Evolutionary conservation across 2,113 vertebrate genomes (phyloP).

Genomic region (Lasiurus cinereus): DNA sequence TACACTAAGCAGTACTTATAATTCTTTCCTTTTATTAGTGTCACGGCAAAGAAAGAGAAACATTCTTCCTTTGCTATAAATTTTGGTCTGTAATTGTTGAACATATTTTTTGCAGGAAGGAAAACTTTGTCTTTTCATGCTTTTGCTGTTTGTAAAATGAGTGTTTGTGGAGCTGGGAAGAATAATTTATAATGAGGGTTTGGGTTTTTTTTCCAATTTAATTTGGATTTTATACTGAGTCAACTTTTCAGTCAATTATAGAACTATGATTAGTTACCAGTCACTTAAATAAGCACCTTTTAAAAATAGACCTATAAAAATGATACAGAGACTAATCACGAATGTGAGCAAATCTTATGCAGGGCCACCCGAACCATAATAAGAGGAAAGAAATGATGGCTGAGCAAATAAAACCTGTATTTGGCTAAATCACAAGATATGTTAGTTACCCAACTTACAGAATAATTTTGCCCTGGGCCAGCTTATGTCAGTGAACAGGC

Average conservation of each 20-base stretch:
- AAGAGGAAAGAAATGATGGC: conserved; percentile 79
- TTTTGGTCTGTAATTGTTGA: conserved; percentile 78
- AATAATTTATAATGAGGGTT: conserved; percentile 81
- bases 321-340: conserved; percentile 83
- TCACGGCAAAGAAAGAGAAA: conserved; percentile 77
- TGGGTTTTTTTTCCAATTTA: conserved; percentile 73
- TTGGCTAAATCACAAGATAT: conserved; percentile 73
- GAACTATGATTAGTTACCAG: conserved; percentile 85
- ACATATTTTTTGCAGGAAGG: conserved; percentile 80
- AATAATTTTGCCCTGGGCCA: conserved; percentile 62
- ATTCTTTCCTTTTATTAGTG: conserved; percentile 81
- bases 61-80: conserved; percentile 78
- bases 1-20: conserved; percentile 79
- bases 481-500: neutral
- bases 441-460: conserved; percentile 7
- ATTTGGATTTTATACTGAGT: conserved; percentile 86
- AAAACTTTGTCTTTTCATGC: conserved; percentile 80
- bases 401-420: conserved; percentile 77
- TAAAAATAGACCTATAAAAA: conserved; percentile 88
- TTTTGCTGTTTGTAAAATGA: conserved; percentile 75
- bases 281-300: conserved; percentile 87
- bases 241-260: conserved; percentile 86
- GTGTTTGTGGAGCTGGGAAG: conserved; percentile 77
- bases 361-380: conserved; percentile 74
- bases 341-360: conserved; percentile 82